phyloP scores from a whole-genome alignment of 2,888 invertebrate species.

The Drosophila imparisetae region DNA sequence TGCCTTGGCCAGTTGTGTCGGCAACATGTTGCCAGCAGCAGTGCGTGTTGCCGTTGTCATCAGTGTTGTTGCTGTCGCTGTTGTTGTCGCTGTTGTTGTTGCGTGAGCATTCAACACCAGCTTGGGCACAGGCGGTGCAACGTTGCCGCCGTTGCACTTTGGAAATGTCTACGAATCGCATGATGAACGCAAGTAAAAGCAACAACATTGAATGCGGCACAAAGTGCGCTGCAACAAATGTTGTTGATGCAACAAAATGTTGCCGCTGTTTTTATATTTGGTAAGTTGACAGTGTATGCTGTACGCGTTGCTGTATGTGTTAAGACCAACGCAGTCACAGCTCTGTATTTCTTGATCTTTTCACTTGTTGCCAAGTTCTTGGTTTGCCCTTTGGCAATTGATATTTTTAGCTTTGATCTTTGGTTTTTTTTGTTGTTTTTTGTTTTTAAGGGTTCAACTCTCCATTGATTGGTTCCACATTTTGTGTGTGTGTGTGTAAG shows the following conservation, averaged over 20 bases:
- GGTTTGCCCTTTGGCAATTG: conserved; percentile 27
- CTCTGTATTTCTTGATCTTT: conserved; percentile 16
- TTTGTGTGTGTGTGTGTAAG: conserved; percentile 43
- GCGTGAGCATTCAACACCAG: conserved; percentile 57
- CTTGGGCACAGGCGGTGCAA: conserved; percentile 65
- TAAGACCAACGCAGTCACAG: conserved; percentile 69
- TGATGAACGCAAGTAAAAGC: conserved; percentile 84
- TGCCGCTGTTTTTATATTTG: conserved; percentile 54
- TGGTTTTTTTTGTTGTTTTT: conserved; percentile 20
- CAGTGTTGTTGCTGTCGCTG: conserved; percentile 13
- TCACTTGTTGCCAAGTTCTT: conserved; percentile 69
- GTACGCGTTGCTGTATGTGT: neutral
- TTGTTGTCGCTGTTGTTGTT: conserved; percentile 41
- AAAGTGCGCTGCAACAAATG: conserved; percentile 59
- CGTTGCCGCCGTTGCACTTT: conserved; percentile 79
- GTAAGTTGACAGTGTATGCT: conserved; percentile 19
- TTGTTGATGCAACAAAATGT: conserved; percentile 34
- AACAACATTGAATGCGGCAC: conserved; percentile 84
- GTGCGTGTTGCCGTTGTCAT: conserved; percentile 57
- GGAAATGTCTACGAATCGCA: conserved; percentile 85
- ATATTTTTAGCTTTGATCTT: conserved; percentile 57
- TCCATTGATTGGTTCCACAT: conserved; percentile 72
- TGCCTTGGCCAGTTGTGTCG: conserved; percentile 56
- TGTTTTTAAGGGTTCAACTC: conserved; percentile 61
- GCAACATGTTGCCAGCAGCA: conserved; percentile 78